A percentile compares a stretch with the other conserved stretches of the same genome.
These are phyloP conservation scores for Ochotona princeps DNA, from an alignment of 2,113 vertebrate genomes.

Conservation along the genomic window DNA sequence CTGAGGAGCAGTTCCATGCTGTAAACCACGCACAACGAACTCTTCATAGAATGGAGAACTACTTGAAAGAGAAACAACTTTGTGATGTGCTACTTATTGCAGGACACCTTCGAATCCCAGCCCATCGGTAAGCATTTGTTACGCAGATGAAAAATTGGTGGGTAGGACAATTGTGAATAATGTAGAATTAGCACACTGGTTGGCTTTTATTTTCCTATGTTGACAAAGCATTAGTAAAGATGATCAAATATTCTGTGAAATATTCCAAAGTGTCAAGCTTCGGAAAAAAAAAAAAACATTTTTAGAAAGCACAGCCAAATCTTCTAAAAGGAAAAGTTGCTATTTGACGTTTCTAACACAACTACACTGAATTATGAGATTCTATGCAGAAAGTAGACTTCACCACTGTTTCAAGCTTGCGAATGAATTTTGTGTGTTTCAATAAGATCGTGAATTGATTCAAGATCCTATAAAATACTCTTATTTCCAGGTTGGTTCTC, in stretches of 20 bases:
- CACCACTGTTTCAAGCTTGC: background rate
- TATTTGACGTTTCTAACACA: background rate
- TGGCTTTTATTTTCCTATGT: conserved; percentile 9
- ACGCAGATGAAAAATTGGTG: background rate
- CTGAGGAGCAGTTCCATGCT: conserved; percentile 94
- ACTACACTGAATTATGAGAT: background rate
- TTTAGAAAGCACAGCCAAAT: background rate
- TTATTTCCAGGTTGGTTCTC: conserved; percentile 92
- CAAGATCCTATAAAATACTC: conserved; percentile 31
- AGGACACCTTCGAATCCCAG: conserved; percentile 96
- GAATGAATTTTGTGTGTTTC: background rate
- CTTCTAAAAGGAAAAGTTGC: conserved; percentile 28
- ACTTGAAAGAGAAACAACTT: conserved; percentile 96
- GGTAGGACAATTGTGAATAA: background rate
- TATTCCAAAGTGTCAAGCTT: background rate
- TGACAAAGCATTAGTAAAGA: background rate
- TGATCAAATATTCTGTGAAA: background rate
- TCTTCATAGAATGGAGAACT: conserved; percentile 96
- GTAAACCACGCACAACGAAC: conserved; percentile 95
- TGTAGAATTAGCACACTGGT: background rate
- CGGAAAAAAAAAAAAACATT: background rate
- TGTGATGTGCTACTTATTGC: conserved; percentile 96
- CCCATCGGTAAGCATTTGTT: conserved; percentile 90
- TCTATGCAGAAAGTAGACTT: background rate
- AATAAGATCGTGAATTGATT: background rate